These are phyloP conservation scores for Peromyscus melanophrys DNA, from an alignment of 2,797 vertebrate genomes.

Conservation along the genomic window DNA sequence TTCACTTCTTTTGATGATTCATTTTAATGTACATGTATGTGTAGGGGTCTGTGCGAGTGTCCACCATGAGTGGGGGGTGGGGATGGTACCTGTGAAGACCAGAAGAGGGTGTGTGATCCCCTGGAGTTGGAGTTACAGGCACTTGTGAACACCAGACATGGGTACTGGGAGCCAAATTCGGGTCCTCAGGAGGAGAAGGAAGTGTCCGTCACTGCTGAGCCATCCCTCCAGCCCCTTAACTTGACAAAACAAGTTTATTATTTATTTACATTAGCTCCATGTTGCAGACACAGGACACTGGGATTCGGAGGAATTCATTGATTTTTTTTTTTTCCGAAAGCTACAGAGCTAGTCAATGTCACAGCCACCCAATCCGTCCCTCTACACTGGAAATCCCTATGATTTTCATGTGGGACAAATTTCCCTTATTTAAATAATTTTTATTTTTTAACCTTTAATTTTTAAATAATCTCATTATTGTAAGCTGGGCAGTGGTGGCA, in stretches of 20 bases:
- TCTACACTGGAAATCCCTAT: not conserved
- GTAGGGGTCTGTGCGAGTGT: not conserved
- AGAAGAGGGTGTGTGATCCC: not conserved
- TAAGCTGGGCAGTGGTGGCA: too few relatives aligned
- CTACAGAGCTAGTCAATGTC: not conserved
- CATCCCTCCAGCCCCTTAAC: not conserved
- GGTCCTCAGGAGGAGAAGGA: not conserved
- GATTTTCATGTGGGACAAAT: not conserved
- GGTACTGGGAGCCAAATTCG: not conserved
- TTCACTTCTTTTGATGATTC: not conserved
- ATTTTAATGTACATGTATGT: not conserved
- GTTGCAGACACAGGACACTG: not conserved
- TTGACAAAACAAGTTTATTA: not conserved
- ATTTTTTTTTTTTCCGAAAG: not conserved
- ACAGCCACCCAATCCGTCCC: not conserved
- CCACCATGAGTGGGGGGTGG: not conserved
- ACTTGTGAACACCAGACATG: not conserved
- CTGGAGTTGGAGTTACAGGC: not conserved
- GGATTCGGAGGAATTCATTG: not conserved
- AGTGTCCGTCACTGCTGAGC: not conserved
- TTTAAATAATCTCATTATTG: constrained; percentile 19
- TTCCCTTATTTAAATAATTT: not conserved
- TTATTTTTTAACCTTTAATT: constrained; percentile 55
- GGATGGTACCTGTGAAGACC: not conserved
- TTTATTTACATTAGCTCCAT: constrained; percentile 10